Conservation (phyloP, 2,888 invertebrate genomes). For the Gymnoscelis rufifasciata region DNA sequence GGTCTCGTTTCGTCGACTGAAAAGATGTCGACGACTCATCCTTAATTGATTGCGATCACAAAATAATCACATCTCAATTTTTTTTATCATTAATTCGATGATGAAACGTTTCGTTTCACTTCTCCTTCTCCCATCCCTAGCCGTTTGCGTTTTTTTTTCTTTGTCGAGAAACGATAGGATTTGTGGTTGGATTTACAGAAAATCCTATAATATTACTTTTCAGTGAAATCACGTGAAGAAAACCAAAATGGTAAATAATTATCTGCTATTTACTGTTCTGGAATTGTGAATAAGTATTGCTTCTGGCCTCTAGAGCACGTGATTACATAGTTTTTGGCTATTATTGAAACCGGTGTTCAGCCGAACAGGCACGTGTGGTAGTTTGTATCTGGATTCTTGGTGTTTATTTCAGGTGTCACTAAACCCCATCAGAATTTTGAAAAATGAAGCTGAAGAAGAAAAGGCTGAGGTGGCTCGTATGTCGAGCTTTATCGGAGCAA, state of each 20-base stretch:
- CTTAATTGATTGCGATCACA: too few species aligned
- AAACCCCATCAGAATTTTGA: constrained; percentile 96
- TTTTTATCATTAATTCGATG: too few species aligned
- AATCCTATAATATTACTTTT: constrained; percentile 7
- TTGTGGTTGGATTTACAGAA: neutral
- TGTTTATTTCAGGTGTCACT: constrained; percentile 83
- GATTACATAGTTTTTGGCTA: constrained; percentile 20
- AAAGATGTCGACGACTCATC: too few species aligned
- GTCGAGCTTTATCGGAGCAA: constrained; percentile 98
- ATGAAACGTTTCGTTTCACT: neutral
- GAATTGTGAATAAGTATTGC: neutral
- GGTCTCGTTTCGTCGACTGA: too few species aligned
- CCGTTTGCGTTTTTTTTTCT: too few species aligned
- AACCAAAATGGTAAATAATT: constrained; percentile 13
- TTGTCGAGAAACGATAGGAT: too few species aligned
- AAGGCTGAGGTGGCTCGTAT: constrained; percentile 97
- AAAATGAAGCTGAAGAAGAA: constrained; percentile 98
- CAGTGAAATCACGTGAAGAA: constrained; percentile 10
- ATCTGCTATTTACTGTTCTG: constrained; percentile 9
- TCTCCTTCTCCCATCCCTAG: neutral
- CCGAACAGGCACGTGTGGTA: constrained; percentile 48
- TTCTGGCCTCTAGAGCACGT: neutral
- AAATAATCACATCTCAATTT: too few species aligned
- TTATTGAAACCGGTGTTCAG: constrained; percentile 41
- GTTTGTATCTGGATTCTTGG: constrained; percentile 23